Evolutionary conservation across 2,888 invertebrate species (phyloP), one percentile per base, ranked within the genome.

Genomic region (Venusia cambrica): DNA sequence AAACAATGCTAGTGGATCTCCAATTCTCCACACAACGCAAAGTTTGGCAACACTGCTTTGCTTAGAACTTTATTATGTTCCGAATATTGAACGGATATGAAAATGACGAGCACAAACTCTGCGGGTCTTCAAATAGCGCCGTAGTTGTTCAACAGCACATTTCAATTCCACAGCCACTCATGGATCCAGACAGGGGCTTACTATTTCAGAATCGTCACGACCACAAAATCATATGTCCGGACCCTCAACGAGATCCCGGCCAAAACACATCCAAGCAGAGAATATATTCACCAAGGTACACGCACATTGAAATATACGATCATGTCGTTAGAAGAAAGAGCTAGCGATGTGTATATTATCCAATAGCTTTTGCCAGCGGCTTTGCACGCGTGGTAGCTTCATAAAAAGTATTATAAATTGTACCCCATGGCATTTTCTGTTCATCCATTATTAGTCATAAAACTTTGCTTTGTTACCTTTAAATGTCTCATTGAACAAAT

Each of bases 161-260:
- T 24, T 11, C 1, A 4, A 2, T 4, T 24, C 16, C n/a, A 1
- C 67, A 89, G 87, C 89, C 91, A 0, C 71, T 94, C 10, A 91
- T 93, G 59, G 92, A 95, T 62, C 90, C 92, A n/a, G 89, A 89
- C 3, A 88, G 85, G 39, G 95, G 95, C 0, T 66, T 96, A 11
- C 73, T 93, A 15, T 96, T 96, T 58, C 93, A 94, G 83, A 94
- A 94, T 64, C 90, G 92, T 30, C 91, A 93, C 46, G 96, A 96
- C 64, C 89, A 93, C 53, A 94, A 94, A 73, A 89, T 92, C 18
- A 89, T 96, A 25, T 91, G 89, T 54, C 92, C 94, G 0, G 92
- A 95, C 62, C 93, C 94, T 0, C 64, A 68, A 1, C 74, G 76
- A 13, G 71, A 85, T 0, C 92, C 92, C 0, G 93, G 93, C 0